These are phyloP conservation scores for Leptosomus discolor DNA, from an alignment of 2,113 vertebrate species.

Conservation along the genomic window DNA sequence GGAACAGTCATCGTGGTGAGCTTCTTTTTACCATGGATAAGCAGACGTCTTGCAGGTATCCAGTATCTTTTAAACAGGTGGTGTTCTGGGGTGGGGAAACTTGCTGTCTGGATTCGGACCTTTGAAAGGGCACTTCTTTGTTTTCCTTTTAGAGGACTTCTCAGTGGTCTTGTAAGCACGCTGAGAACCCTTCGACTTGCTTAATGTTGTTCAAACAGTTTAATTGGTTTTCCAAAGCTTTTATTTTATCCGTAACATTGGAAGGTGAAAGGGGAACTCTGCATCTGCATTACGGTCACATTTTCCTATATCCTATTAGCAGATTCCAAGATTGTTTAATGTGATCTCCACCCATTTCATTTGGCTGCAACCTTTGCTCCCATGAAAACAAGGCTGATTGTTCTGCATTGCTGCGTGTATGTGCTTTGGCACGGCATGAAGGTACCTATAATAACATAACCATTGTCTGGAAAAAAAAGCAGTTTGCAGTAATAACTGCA, in stretches of 20 bases:
- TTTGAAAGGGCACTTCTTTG: neutral
- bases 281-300: conserved; percentile 69
- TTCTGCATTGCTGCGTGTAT: conserved; percentile 72
- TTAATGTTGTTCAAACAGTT: conserved; percentile 48
- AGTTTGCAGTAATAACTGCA: conserved; percentile 66
- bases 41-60: neutral
- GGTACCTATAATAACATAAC: conserved; percentile 67
- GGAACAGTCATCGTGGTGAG: conserved; percentile 1
- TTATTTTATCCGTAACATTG: conserved; percentile 50
- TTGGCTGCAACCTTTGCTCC: conserved; percentile 77
- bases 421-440: conserved; percentile 78
- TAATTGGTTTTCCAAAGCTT: conserved; percentile 62
- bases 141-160: neutral
- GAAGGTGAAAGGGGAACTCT: conserved; percentile 67
- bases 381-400: conserved; percentile 76
- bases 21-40: neutral
- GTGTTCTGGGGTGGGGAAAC: neutral
- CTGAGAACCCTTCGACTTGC: neutral
- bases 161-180: neutral
- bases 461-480: conserved; percentile 67
- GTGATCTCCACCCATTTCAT: conserved; percentile 77
- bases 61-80: neutral
- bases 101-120: neutral
- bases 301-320: conserved; percentile 80
- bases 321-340: conserved; percentile 79